Percentiles rank a stretch among this genome's conserved stretches.
These are phyloP conservation scores for Tamandua tetradactyla DNA, from an alignment of 2,797 vertebrate genomes.

Conservation along the genomic window DNA sequence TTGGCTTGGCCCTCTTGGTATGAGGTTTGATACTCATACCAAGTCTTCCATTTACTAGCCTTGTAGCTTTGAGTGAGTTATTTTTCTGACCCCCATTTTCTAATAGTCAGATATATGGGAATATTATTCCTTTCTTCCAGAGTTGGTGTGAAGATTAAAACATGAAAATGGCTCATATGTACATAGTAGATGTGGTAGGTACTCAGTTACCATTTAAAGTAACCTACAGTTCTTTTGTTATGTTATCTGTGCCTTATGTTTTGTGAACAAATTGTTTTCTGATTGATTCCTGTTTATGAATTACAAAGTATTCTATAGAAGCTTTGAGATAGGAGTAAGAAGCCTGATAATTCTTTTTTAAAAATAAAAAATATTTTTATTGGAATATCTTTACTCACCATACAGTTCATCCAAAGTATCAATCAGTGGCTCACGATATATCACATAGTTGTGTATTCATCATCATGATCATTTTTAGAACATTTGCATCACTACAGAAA, in stretches of 20 bases:
- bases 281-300: not conserved
- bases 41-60: not conserved
- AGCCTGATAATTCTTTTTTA: not conserved
- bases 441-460: too few species aligned
- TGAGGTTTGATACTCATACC: not conserved
- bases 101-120: not conserved
- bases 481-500: too few species aligned
- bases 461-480: too few species aligned
- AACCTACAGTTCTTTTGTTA: not conserved
- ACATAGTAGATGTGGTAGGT: not conserved
- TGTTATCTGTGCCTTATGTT: not conserved
- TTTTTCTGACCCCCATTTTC: not conserved
- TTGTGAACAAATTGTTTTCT: constrained; percentile 6
- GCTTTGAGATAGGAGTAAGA: not conserved
- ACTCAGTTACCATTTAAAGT: not conserved
- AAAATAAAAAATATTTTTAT: too few species aligned
- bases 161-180: not conserved
- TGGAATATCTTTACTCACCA: too few species aligned
- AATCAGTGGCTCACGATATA: too few species aligned
- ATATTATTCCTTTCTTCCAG: not conserved
- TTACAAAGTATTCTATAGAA: not conserved
- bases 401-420: too few species aligned
- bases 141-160: not conserved
- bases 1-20: not conserved
- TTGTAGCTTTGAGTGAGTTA: not conserved